These are phyloP conservation scores for Ophonus ardosiacus DNA, from an alignment of 2,888 invertebrate genomes.

Conservation along the genomic window DNA sequence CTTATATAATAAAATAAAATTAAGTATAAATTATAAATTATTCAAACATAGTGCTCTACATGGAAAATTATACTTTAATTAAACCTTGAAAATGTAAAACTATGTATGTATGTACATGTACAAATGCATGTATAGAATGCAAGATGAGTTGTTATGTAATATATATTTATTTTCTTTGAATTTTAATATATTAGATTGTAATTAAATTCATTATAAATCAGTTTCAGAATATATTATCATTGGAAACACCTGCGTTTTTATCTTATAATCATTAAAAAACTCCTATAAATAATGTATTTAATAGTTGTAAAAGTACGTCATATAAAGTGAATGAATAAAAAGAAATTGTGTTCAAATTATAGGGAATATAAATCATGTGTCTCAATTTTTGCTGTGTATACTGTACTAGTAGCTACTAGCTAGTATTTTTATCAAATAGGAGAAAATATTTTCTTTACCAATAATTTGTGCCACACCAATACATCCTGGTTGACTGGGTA, in stretches of 20 bases:
- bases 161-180: neutral
- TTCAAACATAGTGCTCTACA: no score
- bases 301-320: no score
- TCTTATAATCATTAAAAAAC: neutral
- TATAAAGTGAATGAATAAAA: no score
- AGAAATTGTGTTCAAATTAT: no score
- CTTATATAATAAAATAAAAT: no score
- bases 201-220: neutral
- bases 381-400: no score
- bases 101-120: no score
- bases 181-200: neutral
- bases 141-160: neutral
- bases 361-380: no score
- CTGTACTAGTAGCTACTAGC: no score
- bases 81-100: neutral
- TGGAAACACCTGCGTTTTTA: neutral
- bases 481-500: slow-evolving; percentile 84
- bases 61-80: neutral
- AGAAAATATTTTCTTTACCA: slow-evolving; percentile 58
- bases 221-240: neutral
- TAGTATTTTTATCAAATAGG: no score
- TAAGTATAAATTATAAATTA: no score
- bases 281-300: neutral
- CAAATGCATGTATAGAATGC: neutral
- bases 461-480: slow-evolving; percentile 75